Conservation (phyloP, 2,797 vertebrate species). For the Graptemys geographica region DNA sequence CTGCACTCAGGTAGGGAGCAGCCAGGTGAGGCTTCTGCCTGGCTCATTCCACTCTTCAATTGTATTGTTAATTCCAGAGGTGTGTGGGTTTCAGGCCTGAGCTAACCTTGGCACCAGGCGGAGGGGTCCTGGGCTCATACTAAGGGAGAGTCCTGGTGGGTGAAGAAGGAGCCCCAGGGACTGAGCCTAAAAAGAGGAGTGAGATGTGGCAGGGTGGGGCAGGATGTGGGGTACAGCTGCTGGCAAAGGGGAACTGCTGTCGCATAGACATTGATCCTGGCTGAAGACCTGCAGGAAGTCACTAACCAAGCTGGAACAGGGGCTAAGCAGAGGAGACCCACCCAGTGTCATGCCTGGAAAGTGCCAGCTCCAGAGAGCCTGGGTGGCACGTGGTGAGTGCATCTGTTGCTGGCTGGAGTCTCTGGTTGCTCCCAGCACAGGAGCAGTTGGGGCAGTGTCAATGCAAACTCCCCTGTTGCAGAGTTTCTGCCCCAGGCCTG, state of each 20-base stretch:
- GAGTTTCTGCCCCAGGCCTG: too few relatives aligned
- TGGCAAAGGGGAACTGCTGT: too few relatives aligned
- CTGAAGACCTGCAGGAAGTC: neutral
- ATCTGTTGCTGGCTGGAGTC: neutral
- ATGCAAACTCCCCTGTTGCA: neutral
- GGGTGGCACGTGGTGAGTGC: neutral
- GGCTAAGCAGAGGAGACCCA: neutral
- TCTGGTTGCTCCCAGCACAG: neutral
- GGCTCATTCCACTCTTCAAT: neutral
- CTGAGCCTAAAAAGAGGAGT: neutral
- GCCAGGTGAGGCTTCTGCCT: neutral
- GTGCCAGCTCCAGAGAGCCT: neutral
- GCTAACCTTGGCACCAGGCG: too few relatives aligned
- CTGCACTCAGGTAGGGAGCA: neutral
- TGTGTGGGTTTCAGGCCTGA: too few relatives aligned
- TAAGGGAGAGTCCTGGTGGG: neutral
- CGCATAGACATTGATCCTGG: neutral
- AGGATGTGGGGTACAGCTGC: too few relatives aligned
- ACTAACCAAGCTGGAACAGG: neutral
- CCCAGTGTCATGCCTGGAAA: neutral
- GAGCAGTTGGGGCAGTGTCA: neutral
- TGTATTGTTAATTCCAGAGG: too few relatives aligned
- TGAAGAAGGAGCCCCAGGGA: neutral
- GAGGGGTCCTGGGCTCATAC: neutral
- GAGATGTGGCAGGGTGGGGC: too few relatives aligned